Percentiles rank a stretch among this genome's conserved stretches.
phyloP scores from a whole-genome alignment of 2,797 vertebrate genomes.

The Clarias laeviceps region DNA sequence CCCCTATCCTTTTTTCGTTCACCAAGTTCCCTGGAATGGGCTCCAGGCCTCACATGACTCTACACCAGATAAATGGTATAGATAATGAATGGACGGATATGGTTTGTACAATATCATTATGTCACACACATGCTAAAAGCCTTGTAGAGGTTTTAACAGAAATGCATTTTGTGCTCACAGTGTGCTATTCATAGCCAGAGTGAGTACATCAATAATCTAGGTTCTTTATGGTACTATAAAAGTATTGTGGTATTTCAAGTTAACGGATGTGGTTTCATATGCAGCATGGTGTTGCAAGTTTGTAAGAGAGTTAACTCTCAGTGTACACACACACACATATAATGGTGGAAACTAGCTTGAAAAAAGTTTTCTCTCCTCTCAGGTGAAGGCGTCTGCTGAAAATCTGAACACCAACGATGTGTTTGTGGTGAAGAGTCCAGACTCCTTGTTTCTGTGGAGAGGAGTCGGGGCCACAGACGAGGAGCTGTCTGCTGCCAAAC shows the following conservation, averaged over 20 bases:
- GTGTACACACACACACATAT: no score
- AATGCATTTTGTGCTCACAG: neutral
- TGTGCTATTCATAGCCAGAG: no score
- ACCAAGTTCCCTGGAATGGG: no score
- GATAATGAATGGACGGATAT: no score
- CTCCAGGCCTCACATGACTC: no score
- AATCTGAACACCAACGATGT: conserved; percentile 77
- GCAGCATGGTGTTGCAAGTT: neutral
- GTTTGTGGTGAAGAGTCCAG: conserved; percentile 73
- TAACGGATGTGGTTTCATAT: neutral
- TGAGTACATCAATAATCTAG: neutral
- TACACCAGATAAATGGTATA: no score
- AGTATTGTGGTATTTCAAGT: neutral
- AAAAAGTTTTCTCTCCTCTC: neutral
- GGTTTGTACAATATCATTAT: neutral
- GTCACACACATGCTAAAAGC: neutral
- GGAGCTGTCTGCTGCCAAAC: conserved; percentile 67
- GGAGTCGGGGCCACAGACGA: conserved; percentile 67
- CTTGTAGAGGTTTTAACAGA: neutral
- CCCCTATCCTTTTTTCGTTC: no score
- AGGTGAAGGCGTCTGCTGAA: conserved; percentile 68
- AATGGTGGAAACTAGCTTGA: neutral
- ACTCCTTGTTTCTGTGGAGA: conserved; percentile 66
- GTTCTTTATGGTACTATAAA: no score
- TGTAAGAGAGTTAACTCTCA: no score